Evolutionary conservation across 2,888 invertebrate species (phyloP).

Genomic region (Eledone cirrhosa): DNA sequence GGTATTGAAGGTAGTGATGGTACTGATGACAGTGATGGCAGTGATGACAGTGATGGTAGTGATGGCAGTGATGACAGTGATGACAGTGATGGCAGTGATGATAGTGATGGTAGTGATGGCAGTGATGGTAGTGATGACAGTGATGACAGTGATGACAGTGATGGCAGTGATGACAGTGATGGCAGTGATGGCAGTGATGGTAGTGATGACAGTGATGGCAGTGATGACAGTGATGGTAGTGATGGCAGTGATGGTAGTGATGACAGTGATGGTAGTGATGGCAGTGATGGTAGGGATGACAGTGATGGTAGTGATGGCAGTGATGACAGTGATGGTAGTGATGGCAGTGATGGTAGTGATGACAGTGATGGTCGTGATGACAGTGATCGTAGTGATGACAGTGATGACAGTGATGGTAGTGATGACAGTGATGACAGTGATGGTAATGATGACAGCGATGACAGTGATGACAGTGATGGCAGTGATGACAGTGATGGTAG

Average conservation of each 20-base stretch:
- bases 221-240: background rate
- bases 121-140: background rate
- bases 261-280: constrained; percentile 10
- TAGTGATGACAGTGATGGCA: constrained; percentile 16
- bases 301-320: constrained; percentile 16
- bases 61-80: background rate
- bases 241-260: background rate
- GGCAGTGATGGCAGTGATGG: background rate
- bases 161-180: constrained; percentile 11
- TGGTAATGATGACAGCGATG: too few relatives aligned
- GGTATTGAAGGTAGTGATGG: too few relatives aligned
- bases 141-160: background rate
- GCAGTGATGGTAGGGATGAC: constrained; percentile 7
- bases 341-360: constrained; percentile 9
- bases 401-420: background rate
- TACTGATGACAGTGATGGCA: constrained; percentile 8
- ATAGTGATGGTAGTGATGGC: background rate
- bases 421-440: background rate
- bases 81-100: constrained; percentile 21
- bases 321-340: constrained; percentile 12
- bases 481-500: constrained; percentile 13
- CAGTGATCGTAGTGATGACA: too few relatives aligned
- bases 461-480: constrained; percentile 14
- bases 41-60: background rate
- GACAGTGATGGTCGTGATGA: too few relatives aligned